A percentile compares a stretch with the other conserved stretches of the same genome.
phyloP scores from a whole-genome alignment of 2,888 invertebrate species.

The Agrotis puta region DNA sequence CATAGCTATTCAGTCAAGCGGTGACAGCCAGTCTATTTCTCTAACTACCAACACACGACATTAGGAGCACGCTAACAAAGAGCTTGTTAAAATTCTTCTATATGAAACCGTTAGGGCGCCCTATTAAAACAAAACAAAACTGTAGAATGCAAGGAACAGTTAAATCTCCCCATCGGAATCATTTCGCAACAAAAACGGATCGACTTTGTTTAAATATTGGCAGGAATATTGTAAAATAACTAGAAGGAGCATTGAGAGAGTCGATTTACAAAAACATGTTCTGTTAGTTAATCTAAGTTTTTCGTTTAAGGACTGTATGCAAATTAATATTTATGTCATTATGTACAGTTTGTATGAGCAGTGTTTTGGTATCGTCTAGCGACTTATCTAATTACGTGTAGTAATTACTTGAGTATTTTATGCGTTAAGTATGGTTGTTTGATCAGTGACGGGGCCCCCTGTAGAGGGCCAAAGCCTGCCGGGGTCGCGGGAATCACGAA shows the following conservation, averaged over 20 bases:
- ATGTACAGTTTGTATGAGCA: conserved; percentile 47
- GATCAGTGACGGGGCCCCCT: no score
- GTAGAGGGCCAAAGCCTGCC: no score
- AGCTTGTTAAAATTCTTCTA: conserved; percentile 88
- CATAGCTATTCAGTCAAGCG: conserved; percentile 61
- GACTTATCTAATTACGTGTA: background rate
- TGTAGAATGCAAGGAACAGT: conserved; percentile 54
- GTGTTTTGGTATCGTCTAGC: conserved; percentile 1
- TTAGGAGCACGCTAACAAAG: conserved; percentile 80
- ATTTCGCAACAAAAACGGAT: conserved; percentile 54
- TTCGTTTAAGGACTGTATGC: conserved; percentile 34
- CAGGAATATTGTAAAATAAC: conserved; percentile 40
- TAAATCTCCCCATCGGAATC: conserved; percentile 43
- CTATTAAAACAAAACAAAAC: conserved; percentile 84
- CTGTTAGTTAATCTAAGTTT: conserved; percentile 43
- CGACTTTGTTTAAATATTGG: conserved; percentile 7
- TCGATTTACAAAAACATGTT: conserved; percentile 36
- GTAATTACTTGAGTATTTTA: background rate
- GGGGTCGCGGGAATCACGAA: no score
- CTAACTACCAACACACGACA: conserved; percentile 68
- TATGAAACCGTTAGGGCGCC: conserved; percentile 74
- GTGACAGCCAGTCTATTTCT: conserved; percentile 59
- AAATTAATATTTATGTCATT: conserved; percentile 53
- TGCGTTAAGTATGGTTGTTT: background rate
- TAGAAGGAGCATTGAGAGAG: conserved; percentile 18